These are phyloP conservation scores for Rhagonycha fulva DNA, from an alignment of 2,888 invertebrate species.

Conservation along the genomic window DNA sequence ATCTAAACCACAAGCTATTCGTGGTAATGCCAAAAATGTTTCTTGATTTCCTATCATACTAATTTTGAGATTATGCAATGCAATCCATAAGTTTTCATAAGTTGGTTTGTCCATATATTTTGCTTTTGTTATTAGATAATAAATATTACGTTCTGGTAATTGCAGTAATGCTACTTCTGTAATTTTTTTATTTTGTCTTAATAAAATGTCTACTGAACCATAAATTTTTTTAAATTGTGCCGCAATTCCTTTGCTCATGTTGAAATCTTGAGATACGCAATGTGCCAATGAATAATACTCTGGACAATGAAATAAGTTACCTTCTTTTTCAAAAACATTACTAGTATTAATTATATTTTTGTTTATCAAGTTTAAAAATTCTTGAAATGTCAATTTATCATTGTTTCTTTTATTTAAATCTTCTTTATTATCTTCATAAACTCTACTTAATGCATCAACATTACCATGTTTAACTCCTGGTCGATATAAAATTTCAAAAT, in stretches of 20 bases:
- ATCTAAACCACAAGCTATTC: slow-evolving; percentile 1
- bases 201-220: background rate
- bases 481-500: slow-evolving; percentile 40
- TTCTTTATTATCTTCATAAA: too few species aligned
- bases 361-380: background rate
- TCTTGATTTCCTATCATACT: background rate
- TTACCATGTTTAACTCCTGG: slow-evolving; percentile 27
- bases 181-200: background rate
- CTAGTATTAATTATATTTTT: background rate
- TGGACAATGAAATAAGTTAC: background rate
- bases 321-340: background rate
- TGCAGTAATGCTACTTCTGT: background rate
- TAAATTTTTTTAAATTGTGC: background rate
- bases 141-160: background rate
- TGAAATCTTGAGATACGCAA: background rate
- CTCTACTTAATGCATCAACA: background rate
- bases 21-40: background rate
- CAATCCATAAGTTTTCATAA: background rate
- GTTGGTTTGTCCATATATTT: background rate
- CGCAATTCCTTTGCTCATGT: background rate
- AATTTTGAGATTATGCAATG: background rate
- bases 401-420: too few species aligned
- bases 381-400: background rate
- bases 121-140: background rate
- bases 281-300: background rate